Percentiles rank a stretch among this genome's conserved stretches.
These are phyloP conservation scores for Pseudochirops corinnae DNA, from an alignment of 2,797 vertebrate species.

Conservation along the genomic window DNA sequence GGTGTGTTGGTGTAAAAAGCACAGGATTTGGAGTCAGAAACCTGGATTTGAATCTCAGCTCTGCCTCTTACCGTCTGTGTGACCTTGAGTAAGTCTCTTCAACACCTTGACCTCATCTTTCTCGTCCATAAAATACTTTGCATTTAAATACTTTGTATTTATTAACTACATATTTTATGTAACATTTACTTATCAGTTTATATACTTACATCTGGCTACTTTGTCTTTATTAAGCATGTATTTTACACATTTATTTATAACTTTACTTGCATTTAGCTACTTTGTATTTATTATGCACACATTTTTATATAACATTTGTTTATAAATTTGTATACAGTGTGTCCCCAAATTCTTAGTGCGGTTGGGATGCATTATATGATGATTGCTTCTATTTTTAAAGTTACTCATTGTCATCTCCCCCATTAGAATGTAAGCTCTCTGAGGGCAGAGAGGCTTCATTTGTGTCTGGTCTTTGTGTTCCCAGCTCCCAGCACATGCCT, in stretches of 20 bases:
- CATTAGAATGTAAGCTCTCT: background rate
- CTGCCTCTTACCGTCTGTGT: background rate
- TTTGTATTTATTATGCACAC: too few species aligned
- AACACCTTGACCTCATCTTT: background rate
- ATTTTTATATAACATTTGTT: background rate
- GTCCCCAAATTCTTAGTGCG: background rate
- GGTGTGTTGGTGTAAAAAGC: background rate
- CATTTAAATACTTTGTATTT: background rate
- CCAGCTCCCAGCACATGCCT: too few species aligned
- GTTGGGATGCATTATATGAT: background rate
- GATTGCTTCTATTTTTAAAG: background rate
- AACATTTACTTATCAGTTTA: background rate
- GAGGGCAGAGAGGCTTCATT: background rate
- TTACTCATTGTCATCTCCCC: too few species aligned
- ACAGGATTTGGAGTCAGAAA: background rate
- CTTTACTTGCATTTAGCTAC: too few species aligned
- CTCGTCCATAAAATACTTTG: background rate
- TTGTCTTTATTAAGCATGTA: background rate
- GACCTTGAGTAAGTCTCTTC: background rate
- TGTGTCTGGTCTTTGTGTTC: too few species aligned
- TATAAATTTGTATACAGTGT: too few species aligned
- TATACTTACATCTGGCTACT: background rate
- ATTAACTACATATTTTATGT: background rate
- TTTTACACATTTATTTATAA: background rate
- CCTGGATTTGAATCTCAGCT: background rate